Percentiles rank a stretch among this genome's conserved stretches.
Conservation (phyloP, 2,113 vertebrate species). For the Kryptolebias marmoratus region DNA sequence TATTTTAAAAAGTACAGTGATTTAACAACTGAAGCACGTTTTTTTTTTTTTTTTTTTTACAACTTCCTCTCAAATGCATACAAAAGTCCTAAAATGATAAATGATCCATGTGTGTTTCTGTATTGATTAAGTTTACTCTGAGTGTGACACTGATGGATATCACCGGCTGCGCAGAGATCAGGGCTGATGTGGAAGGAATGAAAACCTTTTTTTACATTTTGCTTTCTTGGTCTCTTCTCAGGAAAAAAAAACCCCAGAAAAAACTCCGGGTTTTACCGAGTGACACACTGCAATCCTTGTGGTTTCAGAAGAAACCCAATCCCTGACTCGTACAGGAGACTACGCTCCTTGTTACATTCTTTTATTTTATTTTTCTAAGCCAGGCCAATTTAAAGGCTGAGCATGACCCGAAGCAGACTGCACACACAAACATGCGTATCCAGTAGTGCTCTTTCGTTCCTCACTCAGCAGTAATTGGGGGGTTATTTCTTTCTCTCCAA, state of each 20-base stretch:
- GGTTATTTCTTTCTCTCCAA: conserved; percentile 78
- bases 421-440: conserved; percentile 46
- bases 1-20: background rate
- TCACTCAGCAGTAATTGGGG: conserved; percentile 61
- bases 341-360: conserved; percentile 55
- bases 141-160: conserved; percentile 37
- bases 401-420: conserved; percentile 62
- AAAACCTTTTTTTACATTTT: conserved; percentile 16
- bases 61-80: background rate
- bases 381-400: conserved; percentile 64
- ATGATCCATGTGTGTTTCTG: conserved; percentile 5
- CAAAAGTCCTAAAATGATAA: conserved; percentile 11
- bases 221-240: conserved; percentile 19
- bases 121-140: conserved; percentile 45
- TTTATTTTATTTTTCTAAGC: conserved; percentile 67
- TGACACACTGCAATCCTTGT: conserved; percentile 11
- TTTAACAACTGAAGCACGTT: background rate
- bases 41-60: background rate
- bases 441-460: conserved; percentile 25
- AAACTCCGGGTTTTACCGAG: conserved; percentile 29
- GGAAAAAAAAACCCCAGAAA: conserved; percentile 25
- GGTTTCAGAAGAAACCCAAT: conserved; percentile 52
- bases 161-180: conserved; percentile 7
- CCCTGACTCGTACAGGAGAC: conserved; percentile 29
- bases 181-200: conserved; percentile 14